phyloP scores from a whole-genome alignment of 2,888 invertebrate genomes.

The Sphaerophoria taeniata region DNA sequence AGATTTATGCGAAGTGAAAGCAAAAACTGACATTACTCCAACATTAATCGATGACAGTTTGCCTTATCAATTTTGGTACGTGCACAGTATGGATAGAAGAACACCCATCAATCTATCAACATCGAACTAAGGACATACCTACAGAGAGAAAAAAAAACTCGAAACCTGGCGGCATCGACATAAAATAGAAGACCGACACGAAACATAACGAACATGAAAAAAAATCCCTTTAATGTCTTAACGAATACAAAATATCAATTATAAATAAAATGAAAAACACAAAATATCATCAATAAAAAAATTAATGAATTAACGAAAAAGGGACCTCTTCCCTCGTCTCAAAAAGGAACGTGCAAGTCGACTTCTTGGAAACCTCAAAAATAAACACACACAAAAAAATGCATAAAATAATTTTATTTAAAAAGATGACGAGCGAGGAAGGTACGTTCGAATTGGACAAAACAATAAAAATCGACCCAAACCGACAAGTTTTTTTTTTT shows the following conservation, averaged over 20 bases:
- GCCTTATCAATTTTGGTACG: not conserved
- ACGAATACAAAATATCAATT: conserved; percentile 16
- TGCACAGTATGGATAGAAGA: not conserved
- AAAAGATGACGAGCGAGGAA: conserved; percentile 7
- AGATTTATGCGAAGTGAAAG: too few species aligned
- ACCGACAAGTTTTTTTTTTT: too few species aligned
- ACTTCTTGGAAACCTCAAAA: not conserved
- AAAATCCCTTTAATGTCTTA: not conserved
- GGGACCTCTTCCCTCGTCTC: not conserved
- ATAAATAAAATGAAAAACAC: conserved; percentile 7
- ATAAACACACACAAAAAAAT: not conserved
- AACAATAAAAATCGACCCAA: not conserved
- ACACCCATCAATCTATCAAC: not conserved
- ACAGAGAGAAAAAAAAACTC: not conserved
- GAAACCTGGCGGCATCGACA: not conserved
- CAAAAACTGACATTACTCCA: too few species aligned
- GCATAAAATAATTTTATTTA: conserved; percentile 13
- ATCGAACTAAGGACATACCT: too few species aligned
- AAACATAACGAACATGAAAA: not conserved
- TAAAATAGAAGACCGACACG: not conserved
- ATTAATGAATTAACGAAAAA: conserved; percentile 19
- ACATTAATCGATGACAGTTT: not conserved
- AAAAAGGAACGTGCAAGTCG: not conserved
- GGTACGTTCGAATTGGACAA: not conserved
- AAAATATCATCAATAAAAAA: conserved; percentile 1